phyloP scores from a whole-genome alignment of 2,113 vertebrate species.

The Lepus timidus region DNA sequence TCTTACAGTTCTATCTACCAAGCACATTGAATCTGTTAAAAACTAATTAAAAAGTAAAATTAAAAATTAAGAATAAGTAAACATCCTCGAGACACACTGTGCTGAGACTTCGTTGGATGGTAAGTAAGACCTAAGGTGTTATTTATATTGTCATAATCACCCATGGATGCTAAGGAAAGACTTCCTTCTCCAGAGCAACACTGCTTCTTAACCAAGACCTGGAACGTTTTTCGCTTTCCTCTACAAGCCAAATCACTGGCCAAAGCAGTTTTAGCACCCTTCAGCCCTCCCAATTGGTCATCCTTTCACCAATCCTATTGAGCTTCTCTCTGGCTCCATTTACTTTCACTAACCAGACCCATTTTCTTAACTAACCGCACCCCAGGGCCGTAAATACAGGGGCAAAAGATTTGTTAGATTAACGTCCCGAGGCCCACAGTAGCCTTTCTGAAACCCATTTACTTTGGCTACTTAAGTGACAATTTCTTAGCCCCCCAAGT shows the following conservation, averaged over 20 bases:
- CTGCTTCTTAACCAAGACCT: constrained; percentile 17
- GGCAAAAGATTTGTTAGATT: constrained; percentile 1
- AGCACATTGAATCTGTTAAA: too few species aligned
- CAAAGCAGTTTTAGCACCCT: not conserved
- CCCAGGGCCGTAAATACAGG: not conserved
- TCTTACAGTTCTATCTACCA: too few species aligned
- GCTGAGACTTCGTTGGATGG: constrained; percentile 49
- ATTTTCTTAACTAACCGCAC: not conserved
- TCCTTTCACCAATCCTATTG: not conserved
- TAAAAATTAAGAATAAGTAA: too few species aligned
- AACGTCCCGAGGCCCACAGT: not conserved
- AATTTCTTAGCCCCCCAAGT: constrained; percentile 28
- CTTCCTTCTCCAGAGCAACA: not conserved
- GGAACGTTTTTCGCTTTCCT: constrained; percentile 1
- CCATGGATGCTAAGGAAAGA: not conserved
- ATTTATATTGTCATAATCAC: constrained; percentile 5
- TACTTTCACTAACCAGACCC: constrained; percentile 18
- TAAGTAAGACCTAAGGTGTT: constrained; percentile 23
- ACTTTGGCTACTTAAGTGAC: constrained; percentile 37
- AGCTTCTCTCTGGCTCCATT: not conserved
- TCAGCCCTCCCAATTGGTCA: not conserved
- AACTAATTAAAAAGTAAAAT: too few species aligned
- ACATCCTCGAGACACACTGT: constrained; percentile 15
- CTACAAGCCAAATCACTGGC: constrained; percentile 21
- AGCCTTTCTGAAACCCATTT: constrained; percentile 49